Conservation (phyloP, 2,113 vertebrate species). For the Gallinago jamesoni region DNA sequence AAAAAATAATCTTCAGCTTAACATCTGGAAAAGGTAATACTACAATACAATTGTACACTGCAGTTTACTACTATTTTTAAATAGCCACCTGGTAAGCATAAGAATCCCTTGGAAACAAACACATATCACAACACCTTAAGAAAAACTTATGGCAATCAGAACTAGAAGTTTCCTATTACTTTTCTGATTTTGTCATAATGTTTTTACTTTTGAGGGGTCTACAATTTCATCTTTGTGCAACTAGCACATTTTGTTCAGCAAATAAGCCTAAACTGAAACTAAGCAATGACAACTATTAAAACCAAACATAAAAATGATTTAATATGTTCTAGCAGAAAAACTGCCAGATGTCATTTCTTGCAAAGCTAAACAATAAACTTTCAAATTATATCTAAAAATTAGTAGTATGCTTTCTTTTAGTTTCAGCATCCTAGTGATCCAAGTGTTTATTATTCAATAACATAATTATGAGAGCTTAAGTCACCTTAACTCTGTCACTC, state of each 20-base stretch:
- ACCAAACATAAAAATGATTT: background rate
- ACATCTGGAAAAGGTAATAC: background rate
- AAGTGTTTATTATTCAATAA: background rate
- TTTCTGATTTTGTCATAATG: background rate
- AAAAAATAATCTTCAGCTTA: conserved; percentile 21
- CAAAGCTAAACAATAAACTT: conserved; percentile 2
- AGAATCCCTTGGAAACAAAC: background rate
- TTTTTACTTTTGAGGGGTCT: background rate
- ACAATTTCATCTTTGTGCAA: background rate
- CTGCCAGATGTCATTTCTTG: background rate
- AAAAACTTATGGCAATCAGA: background rate
- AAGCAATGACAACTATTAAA: background rate
- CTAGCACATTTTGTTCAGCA: background rate
- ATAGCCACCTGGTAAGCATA: conserved; percentile 1
- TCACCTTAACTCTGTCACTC: background rate
- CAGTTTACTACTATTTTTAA: conserved; percentile 10
- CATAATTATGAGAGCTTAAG: background rate
- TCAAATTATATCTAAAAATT: background rate
- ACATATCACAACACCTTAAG: background rate
- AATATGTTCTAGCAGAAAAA: background rate
- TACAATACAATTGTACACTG: background rate
- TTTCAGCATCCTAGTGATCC: background rate
- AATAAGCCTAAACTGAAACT: background rate
- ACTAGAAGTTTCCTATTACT: background rate
- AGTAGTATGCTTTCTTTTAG: background rate